Evolutionary conservation across 2,888 invertebrate genomes (phyloP).

Genomic region (Mycalesis mineus): DNA sequence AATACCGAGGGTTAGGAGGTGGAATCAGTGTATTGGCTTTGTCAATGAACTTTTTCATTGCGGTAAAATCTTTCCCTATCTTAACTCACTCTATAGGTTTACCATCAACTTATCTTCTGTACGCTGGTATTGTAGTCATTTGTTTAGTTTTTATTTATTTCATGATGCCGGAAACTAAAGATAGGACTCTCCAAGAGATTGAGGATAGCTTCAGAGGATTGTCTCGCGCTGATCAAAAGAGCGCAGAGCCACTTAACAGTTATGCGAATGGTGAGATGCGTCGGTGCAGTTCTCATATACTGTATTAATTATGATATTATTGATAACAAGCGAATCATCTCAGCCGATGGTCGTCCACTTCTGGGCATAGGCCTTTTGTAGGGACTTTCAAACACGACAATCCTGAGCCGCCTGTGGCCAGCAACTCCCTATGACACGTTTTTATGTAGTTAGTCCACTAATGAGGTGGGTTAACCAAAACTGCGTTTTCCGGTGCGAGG

Average conservation of each 20-base stretch:
- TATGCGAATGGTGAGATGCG: constrained; percentile 43
- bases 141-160: constrained; percentile 75
- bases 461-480: too few species aligned
- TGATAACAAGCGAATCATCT: too few species aligned
- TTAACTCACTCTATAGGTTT: constrained; percentile 72
- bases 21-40: constrained; percentile 80
- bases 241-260: constrained; percentile 49
- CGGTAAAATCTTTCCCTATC: constrained; percentile 82
- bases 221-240: constrained; percentile 42
- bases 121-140: constrained; percentile 74
- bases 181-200: constrained; percentile 81
- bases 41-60: constrained; percentile 81
- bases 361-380: too few species aligned
- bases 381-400: too few species aligned
- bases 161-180: constrained; percentile 82
- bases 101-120: constrained; percentile 79
- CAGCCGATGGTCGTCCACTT: too few species aligned
- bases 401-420: too few species aligned
- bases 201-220: constrained; percentile 74
- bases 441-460: too few species aligned
- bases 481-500: too few species aligned
- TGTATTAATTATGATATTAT: constrained; percentile 43
- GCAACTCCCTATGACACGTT: too few species aligned
- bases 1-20: constrained; percentile 80
- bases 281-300: constrained; percentile 60